These are phyloP conservation scores for Alexandromys fortis DNA, from an alignment of 2,113 vertebrate genomes.

Conservation along the genomic window DNA sequence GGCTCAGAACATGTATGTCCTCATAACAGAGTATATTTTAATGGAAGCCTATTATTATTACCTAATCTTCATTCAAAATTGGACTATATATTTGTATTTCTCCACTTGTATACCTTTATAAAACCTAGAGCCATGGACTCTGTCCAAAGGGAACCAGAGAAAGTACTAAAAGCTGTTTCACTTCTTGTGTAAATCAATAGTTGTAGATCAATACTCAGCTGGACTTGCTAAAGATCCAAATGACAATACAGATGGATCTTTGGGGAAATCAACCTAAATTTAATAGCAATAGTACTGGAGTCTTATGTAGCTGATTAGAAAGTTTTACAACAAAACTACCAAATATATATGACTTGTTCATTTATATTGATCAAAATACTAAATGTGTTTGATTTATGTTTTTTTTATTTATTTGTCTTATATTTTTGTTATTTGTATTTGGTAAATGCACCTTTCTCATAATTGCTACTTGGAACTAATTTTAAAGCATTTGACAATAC, in stretches of 20 bases:
- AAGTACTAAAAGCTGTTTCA: background rate
- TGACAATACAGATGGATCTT: background rate
- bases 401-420: constrained; percentile 23
- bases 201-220: constrained; percentile 46
- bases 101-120: background rate
- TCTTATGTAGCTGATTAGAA: background rate
- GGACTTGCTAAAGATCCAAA: constrained; percentile 3
- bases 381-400: background rate
- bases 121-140: background rate
- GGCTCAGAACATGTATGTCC: background rate
- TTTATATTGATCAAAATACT: constrained; percentile 26
- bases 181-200: constrained; percentile 12
- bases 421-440: constrained; percentile 19
- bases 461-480: constrained; percentile 18
- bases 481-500: background rate
- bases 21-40: background rate
- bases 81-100: background rate
- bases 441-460: background rate
- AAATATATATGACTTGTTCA: constrained; percentile 18
- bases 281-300: background rate
- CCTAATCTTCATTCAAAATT: background rate
- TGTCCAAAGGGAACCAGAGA: background rate
- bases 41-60: background rate
- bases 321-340: background rate
- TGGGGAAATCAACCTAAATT: background rate